Conservation (phyloP, 2,888 invertebrate genomes). For the Atherix ibis region DNA sequence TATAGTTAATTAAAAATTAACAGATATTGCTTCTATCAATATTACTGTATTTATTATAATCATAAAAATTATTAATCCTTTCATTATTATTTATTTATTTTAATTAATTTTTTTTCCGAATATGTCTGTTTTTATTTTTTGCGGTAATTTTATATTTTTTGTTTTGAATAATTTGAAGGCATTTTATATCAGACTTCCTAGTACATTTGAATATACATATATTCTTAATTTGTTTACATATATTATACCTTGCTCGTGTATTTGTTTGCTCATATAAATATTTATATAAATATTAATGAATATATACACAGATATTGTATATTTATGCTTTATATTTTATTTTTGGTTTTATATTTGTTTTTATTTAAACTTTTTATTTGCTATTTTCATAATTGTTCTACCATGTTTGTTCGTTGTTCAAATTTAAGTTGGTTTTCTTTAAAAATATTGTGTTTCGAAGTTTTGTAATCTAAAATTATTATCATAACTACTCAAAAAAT, state of each 20-base stretch:
- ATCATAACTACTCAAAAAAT: too few relatives aligned
- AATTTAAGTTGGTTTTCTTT: too few relatives aligned
- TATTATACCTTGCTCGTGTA: background rate
- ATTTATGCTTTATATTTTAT: background rate
- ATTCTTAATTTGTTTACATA: conserved; percentile 2
- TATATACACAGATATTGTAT: background rate
- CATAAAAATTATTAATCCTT: too few relatives aligned
- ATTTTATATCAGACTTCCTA: conserved; percentile 18
- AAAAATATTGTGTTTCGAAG: too few relatives aligned
- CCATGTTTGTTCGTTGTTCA: background rate
- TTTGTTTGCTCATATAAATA: background rate
- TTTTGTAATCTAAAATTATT: too few relatives aligned
- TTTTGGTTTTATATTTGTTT: background rate
- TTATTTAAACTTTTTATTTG: background rate
- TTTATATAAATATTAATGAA: background rate
- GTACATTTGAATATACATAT: conserved; percentile 12
- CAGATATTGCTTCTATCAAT: too few relatives aligned
- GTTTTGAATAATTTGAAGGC: conserved; percentile 20
- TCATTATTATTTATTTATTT: too few relatives aligned
- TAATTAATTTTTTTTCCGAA: too few relatives aligned
- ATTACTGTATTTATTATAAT: too few relatives aligned
- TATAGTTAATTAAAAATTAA: too few relatives aligned
- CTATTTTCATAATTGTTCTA: background rate
- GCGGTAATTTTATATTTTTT: conserved; percentile 13
- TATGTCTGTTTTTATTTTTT: conserved; percentile 7